Conservation (phyloP, 2,113 vertebrate species). For the Oostethus manadensis region DNA sequence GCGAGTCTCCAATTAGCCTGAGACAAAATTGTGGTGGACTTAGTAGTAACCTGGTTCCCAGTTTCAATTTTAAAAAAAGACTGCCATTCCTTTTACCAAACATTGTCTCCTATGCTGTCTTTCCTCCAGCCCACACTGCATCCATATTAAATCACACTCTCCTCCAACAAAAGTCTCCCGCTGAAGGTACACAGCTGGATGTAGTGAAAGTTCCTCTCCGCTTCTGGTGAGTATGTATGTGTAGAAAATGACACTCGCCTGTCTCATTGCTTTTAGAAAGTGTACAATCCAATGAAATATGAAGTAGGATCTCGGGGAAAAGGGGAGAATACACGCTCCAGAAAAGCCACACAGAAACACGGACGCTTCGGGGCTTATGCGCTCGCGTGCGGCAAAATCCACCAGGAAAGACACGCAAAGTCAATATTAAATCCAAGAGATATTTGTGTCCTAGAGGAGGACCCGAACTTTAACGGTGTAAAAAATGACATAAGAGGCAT, state of each 20-base stretch:
- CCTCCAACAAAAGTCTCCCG: not conserved
- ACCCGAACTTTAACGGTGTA: too few relatives aligned
- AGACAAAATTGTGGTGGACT: too few relatives aligned
- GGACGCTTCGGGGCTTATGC: not conserved
- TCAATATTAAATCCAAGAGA: slow-evolving; percentile 21
- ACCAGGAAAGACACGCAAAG: not conserved
- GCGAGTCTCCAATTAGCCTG: too few relatives aligned
- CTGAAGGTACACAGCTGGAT: too few relatives aligned
- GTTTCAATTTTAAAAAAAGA: too few relatives aligned
- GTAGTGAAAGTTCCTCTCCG: not conserved
- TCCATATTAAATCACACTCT: not conserved
- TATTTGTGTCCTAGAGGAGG: slow-evolving; percentile 7
- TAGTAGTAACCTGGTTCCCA: too few relatives aligned
- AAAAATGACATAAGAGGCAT: too few relatives aligned
- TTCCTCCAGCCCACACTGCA: not conserved
- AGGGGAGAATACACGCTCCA: not conserved
- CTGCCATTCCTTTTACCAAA: not conserved
- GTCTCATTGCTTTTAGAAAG: slow-evolving; percentile 4
- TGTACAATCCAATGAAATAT: slow-evolving; percentile 24
- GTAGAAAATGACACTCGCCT: not conserved
- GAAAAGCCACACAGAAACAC: not conserved
- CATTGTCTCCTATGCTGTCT: not conserved
- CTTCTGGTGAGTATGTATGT: not conserved
- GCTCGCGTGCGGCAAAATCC: not conserved
- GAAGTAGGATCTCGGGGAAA: slow-evolving; percentile 7